Percentiles rank a stretch among this genome's conserved stretches.
These are phyloP conservation scores for Drosophila santomea DNA, from an alignment of 1,140 invertebrate genomes.

Conservation along the genomic window DNA sequence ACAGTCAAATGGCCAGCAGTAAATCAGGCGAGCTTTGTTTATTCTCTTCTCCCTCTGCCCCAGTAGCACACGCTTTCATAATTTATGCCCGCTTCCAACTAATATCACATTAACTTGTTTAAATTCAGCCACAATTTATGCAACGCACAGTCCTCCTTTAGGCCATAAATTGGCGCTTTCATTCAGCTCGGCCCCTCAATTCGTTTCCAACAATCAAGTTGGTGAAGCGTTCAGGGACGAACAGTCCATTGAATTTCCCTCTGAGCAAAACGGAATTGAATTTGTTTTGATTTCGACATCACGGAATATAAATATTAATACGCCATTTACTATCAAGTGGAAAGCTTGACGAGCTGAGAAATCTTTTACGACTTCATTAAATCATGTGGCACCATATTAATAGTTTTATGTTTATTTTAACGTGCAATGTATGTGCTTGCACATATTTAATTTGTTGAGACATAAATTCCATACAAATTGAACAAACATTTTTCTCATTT, in stretches of 20 bases:
- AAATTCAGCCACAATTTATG: slow-evolving; percentile 63
- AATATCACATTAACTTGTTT: slow-evolving; percentile 74
- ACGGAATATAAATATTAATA: slow-evolving; percentile 18
- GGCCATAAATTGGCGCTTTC: slow-evolving; percentile 63
- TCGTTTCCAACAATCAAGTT: slow-evolving; percentile 57
- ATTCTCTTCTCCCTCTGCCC: slow-evolving; percentile 21
- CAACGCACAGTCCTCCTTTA: slow-evolving; percentile 47
- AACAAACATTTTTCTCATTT: too few species aligned
- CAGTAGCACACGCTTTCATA: slow-evolving; percentile 53
- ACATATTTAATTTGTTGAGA: neutral
- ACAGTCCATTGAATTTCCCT: neutral
- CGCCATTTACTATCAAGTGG: slow-evolving; percentile 10
- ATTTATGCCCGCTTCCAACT: slow-evolving; percentile 72
- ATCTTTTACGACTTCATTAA: slow-evolving; percentile 26
- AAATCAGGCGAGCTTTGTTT: slow-evolving; percentile 73
- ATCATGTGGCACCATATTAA: slow-evolving; percentile 2
- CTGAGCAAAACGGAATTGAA: neutral
- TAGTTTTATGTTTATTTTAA: neutral
- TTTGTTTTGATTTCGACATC: slow-evolving; percentile 23
- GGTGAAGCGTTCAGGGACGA: slow-evolving; percentile 37
- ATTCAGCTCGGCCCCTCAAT: slow-evolving; percentile 42
- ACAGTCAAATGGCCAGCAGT: slow-evolving; percentile 70
- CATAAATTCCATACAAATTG: too few species aligned
- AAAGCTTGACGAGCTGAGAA: slow-evolving; percentile 33
- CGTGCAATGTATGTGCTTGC: too few species aligned